phyloP scores from a whole-genome alignment of 2,888 invertebrate genomes.

The Liposcelis brunnea region DNA sequence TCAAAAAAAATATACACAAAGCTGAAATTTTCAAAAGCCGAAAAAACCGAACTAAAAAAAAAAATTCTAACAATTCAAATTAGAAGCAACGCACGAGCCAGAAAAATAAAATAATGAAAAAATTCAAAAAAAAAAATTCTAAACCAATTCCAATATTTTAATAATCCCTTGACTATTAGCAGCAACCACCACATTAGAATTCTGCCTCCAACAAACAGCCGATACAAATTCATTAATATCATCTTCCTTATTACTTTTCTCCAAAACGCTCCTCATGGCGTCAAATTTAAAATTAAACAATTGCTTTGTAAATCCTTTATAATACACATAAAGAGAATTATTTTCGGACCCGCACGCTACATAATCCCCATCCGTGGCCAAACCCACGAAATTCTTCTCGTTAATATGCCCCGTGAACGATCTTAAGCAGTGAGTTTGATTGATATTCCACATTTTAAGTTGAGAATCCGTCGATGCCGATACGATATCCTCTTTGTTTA shows the following conservation, averaged over 20 bases:
- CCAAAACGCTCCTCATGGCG: constrained; percentile 56
- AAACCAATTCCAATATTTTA: constrained; percentile 66
- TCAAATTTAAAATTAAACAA: constrained; percentile 78
- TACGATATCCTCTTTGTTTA: constrained; percentile 68
- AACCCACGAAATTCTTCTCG: constrained; percentile 90
- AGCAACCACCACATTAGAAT: constrained; percentile 70
- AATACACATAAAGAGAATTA: constrained; percentile 82
- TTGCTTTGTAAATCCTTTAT: constrained; percentile 73
- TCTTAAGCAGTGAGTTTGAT: constrained; percentile 51
- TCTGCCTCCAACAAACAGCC: constrained; percentile 83
- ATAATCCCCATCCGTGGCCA: constrained; percentile 82
- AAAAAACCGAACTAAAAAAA: too few species aligned
- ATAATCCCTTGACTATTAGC: constrained; percentile 90
- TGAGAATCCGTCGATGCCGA: constrained; percentile 87
- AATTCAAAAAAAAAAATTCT: constrained; percentile 19
- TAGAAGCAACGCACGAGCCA: too few species aligned
- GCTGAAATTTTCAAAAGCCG: too few species aligned
- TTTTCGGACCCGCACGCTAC: constrained; percentile 91
- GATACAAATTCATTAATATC: constrained; percentile 87
- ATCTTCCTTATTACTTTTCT: constrained; percentile 60
- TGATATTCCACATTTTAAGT: constrained; percentile 79
- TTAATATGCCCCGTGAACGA: constrained; percentile 85
- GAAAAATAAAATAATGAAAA: too few species aligned
- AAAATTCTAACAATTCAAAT: too few species aligned
- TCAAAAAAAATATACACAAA: too few species aligned